These are phyloP conservation scores for Theristicus caerulescens DNA, from an alignment of 2,113 vertebrate genomes.

Conservation along the genomic window DNA sequence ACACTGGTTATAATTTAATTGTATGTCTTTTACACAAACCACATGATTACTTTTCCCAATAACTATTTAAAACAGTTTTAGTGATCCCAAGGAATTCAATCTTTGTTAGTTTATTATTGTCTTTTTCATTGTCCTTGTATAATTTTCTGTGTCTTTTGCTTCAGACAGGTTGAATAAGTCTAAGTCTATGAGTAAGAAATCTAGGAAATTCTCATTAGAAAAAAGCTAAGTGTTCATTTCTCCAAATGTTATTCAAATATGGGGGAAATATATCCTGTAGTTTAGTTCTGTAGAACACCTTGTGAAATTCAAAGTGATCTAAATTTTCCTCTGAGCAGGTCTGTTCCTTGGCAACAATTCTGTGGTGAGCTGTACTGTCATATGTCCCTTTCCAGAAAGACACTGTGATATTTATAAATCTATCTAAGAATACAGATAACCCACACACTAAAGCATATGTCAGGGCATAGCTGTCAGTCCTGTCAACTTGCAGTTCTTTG, in stretches of 20 bases:
- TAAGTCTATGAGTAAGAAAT: background rate
- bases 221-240: background rate
- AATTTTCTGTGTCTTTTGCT: background rate
- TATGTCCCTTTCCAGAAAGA: constrained; percentile 53
- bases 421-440: constrained; percentile 58
- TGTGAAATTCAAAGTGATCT: constrained; percentile 18
- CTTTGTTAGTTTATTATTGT: background rate
- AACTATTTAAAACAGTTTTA: background rate
- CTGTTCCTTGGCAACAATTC: constrained; percentile 34
- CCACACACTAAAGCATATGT: constrained; percentile 51
- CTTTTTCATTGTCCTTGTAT: background rate
- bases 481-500: background rate
- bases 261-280: background rate
- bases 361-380: constrained; percentile 42
- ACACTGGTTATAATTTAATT: background rate
- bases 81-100: background rate
- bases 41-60: background rate
- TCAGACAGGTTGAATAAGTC: background rate
- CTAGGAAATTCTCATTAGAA: background rate
- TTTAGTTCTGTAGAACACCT: constrained; percentile 39
- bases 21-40: background rate
- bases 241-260: background rate
- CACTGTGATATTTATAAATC: constrained; percentile 51
- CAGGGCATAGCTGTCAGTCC: constrained; percentile 44
- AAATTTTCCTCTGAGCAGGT: constrained; percentile 51